Evolutionary conservation across 2,113 vertebrate genomes (phyloP).

Genomic region (Gopherus evgoodei): DNA sequence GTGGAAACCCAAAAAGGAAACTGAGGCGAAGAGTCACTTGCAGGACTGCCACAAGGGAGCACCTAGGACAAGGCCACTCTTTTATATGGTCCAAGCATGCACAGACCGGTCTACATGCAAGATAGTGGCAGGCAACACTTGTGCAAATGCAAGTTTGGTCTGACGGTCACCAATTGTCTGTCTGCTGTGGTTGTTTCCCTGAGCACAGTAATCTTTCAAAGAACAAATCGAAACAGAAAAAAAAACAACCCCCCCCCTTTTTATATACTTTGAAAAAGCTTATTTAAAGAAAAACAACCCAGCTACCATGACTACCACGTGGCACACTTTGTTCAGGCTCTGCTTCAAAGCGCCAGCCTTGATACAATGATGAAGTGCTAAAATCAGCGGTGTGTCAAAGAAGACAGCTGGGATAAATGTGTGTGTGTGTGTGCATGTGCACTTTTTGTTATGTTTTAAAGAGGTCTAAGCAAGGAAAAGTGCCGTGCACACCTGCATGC

Average conservation of each 20-base stretch:
- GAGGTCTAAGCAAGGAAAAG: neutral
- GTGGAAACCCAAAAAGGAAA: neutral
- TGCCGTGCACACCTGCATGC: constrained; percentile 4
- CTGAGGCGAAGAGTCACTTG: neutral
- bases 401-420: neutral
- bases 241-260: neutral
- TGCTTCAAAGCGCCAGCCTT: neutral
- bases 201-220: fast-evolving
- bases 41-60: neutral
- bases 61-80: neutral
- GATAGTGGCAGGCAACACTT: constrained; percentile 30
- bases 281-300: neutral
- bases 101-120: neutral
- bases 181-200: neutral
- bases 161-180: constrained; percentile 9
- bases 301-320: neutral
- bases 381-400: neutral
- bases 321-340: neutral
- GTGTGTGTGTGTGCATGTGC: neutral
- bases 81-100: constrained; percentile 1
- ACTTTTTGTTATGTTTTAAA: constrained; percentile 18
- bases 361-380: neutral
- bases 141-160: neutral
- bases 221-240: neutral
- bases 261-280: neutral